Base-by-base conservation (phyloP, 2,888 invertebrate genomes). In the Melanostoma scalare region DNA sequence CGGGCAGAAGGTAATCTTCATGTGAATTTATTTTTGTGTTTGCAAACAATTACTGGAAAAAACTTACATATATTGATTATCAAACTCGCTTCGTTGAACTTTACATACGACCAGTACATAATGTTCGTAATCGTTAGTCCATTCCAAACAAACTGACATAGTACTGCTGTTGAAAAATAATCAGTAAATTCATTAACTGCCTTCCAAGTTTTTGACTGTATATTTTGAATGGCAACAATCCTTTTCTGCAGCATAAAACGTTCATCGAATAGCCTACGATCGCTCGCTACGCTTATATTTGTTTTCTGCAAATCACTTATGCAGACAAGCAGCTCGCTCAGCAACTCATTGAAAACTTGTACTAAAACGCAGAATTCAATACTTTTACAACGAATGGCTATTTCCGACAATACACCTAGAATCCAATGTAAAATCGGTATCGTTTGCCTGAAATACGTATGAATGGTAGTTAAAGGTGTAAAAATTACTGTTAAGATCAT, bases 281-380 rank as follows among this genome's bases (percentile, higher is more conserved):
- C 40, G 4, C 3, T 33, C 4, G 10, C 30, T 4, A 6, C 44
- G 30, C 36, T 35, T 3, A 44, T 63, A 9, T 52, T 58, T 31
- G 31, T 65, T 20, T 44, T 55, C 20, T 78, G 78, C 36, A 73
- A 44, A 3, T 78, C 73, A 53, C 53, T 33, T 3, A 80, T 58
- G 30, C 63, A 65, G 9, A 38, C 30, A 2, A 73, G 46, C n/a
- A 69, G 20, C 58, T 82, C 78, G 8, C 20, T 46, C 0, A 73
- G 58, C 6, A 82, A 48, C 50, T 82, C 68, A 42, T 82, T 78
- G 9, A 82, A 69, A 10, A 82, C 63, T 65, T 82, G 82, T 6
- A 82, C 56, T n/a, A 73, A 52, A 6, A 82, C 52, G 6, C 82
- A 82, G 40, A 78, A 77, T 4, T 82, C 82, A 8, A 78, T 52